phyloP scores from a whole-genome alignment of 2,888 invertebrate genomes.

The Morinoia aosen region DNA sequence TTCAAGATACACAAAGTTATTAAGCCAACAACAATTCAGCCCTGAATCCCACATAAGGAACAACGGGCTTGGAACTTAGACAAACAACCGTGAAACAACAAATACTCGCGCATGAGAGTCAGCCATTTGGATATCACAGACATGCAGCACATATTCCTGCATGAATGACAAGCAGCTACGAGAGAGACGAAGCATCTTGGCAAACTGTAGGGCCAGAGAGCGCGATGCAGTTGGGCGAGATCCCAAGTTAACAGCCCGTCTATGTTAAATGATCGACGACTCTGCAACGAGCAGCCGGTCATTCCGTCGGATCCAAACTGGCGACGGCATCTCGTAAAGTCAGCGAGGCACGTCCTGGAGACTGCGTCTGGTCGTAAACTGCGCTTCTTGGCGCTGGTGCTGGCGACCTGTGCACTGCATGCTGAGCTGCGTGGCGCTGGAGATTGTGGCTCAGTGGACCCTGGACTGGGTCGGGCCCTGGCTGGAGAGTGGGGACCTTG shows the following conservation, averaged over 20 bases:
- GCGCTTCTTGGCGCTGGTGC: no score
- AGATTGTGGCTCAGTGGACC: no score
- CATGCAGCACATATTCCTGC: neutral
- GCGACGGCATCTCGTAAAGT: slow-evolving; percentile 1
- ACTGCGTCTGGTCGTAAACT: no score
- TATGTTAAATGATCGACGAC: neutral
- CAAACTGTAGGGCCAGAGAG: neutral
- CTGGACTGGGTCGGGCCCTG: no score
- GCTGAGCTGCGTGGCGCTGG: no score
- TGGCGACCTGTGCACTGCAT: no score
- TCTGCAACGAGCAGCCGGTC: slow-evolving; percentile 8
- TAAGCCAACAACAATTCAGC: no score
- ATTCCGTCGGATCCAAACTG: neutral
- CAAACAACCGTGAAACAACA: no score
- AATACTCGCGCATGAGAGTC: neutral
- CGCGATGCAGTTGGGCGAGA: neutral
- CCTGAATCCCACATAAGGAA: no score
- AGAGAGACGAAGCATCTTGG: neutral
- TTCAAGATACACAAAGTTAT: no score
- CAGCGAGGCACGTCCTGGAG: neutral
- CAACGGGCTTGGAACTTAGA: no score
- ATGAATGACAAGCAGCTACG: neutral
- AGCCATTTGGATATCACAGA: neutral
- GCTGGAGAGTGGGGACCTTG: no score
- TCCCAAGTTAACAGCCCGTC: neutral